These are phyloP conservation scores for Itoplectis maculator DNA, from an alignment of 2,888 invertebrate genomes.

Conservation along the genomic window DNA sequence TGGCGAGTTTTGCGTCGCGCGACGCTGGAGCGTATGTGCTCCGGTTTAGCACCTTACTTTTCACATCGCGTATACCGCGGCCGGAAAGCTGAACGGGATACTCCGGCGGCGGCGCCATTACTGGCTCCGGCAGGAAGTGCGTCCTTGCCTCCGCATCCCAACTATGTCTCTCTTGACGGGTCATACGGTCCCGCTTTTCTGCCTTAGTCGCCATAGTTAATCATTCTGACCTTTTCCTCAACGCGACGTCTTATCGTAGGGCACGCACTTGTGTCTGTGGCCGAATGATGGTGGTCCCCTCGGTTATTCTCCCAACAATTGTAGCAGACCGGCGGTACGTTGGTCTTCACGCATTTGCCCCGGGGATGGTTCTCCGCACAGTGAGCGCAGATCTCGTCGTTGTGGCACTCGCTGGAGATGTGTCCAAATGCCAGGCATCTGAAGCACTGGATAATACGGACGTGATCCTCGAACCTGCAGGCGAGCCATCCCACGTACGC, in stretches of 20 bases:
- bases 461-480: constrained; percentile 28
- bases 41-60: not conserved
- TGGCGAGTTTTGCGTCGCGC: not conserved
- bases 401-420: not conserved
- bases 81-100: constrained; percentile 33
- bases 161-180: not conserved
- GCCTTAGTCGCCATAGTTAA: not conserved
- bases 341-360: not conserved
- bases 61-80: constrained; percentile 30
- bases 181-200: constrained; percentile 60
- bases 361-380: not conserved
- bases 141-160: constrained; percentile 28
- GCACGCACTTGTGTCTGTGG: not conserved
- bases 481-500: constrained; percentile 24
- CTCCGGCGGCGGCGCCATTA: constrained; percentile 5
- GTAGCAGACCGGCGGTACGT: not conserved
- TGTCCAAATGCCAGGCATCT: constrained; percentile 21
- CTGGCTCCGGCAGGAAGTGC: constrained; percentile 31
- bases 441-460: not conserved
- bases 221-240: not conserved
- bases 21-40: not conserved
- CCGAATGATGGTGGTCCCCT: not conserved
- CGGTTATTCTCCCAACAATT: not conserved
- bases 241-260: not conserved
- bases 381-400: not conserved